These are phyloP conservation scores for Notospermus geniculatus DNA, from an alignment of 1,140 invertebrate genomes.

Conservation along the genomic window DNA sequence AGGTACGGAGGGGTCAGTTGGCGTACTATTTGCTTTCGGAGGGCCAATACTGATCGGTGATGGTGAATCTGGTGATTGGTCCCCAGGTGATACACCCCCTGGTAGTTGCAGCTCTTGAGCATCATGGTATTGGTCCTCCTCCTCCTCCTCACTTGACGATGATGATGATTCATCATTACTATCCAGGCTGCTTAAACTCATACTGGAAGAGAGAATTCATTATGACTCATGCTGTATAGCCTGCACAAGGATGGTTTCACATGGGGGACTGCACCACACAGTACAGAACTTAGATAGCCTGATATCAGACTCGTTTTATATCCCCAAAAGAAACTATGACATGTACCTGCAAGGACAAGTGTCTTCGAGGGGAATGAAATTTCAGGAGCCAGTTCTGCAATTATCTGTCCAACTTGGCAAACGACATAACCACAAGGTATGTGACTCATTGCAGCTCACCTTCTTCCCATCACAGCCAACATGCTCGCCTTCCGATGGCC, in stretches of 20 bases:
- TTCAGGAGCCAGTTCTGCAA: too few species aligned
- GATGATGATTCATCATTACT: constrained; percentile 67
- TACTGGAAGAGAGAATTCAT: constrained; percentile 51
- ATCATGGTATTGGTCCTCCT: constrained; percentile 50
- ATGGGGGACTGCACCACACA: too few species aligned
- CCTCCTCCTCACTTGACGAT: constrained; percentile 50
- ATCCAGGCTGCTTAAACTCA: constrained; percentile 73
- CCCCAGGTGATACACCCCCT: constrained; percentile 23
- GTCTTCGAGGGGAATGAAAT: too few species aligned
- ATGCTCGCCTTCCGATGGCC: constrained; percentile 9
- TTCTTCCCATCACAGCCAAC: constrained; percentile 19
- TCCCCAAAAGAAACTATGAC: too few species aligned
- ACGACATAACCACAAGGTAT: background rate
- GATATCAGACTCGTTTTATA: too few species aligned
- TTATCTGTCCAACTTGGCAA: too few species aligned
- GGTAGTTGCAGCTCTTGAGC: constrained; percentile 42
- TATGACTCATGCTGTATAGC: background rate
- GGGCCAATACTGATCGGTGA: constrained; percentile 15
- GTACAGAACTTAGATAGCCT: too few species aligned
- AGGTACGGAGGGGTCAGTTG: background rate
- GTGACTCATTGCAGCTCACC: constrained; percentile 11
- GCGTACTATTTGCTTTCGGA: constrained; percentile 12
- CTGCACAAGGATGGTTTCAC: too few species aligned
- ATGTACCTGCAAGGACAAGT: too few species aligned
- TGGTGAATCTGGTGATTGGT: constrained; percentile 13